Percentiles rank a stretch among this genome's conserved stretches.
Evolutionary conservation across 2,888 invertebrate species (phyloP).

Genomic region (Callimorpha dominula): DNA sequence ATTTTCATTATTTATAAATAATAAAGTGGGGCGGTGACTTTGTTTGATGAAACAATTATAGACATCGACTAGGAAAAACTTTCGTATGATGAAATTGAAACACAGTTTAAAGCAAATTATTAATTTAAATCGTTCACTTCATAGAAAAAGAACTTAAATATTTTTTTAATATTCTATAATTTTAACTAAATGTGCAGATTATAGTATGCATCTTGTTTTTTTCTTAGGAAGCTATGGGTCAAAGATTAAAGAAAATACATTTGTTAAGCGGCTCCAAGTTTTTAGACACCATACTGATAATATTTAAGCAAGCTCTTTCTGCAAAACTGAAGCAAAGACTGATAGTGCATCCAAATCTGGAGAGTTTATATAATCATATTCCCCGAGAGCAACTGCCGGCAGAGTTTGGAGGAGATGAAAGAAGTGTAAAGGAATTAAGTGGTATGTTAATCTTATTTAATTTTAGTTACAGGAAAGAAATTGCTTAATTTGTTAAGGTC

Average conservation of each 20-base stretch:
- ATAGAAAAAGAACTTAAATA: too few relatives aligned
- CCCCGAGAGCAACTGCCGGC: slow-evolving; percentile 5
- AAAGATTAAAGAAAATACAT: slow-evolving; percentile 19
- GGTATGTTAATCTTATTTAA: not conserved
- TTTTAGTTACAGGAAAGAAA: too few relatives aligned
- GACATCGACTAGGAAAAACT: too few relatives aligned
- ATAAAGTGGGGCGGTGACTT: too few relatives aligned
- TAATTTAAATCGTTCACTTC: too few relatives aligned
- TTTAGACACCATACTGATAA: not conserved
- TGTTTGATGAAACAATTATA: too few relatives aligned
- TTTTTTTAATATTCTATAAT: too few relatives aligned
- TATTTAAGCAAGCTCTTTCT: slow-evolving; percentile 12
- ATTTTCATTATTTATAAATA: too few relatives aligned
- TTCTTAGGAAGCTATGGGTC: slow-evolving; percentile 11
- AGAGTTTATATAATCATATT: slow-evolving; percentile 12
- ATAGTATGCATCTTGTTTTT: not conserved
- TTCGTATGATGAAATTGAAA: too few relatives aligned
- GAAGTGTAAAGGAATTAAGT: slow-evolving; percentile 8
- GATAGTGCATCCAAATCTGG: slow-evolving; percentile 13
- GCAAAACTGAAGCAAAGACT: slow-evolving; percentile 14
- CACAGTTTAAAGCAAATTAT: too few relatives aligned
- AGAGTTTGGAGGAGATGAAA: slow-evolving; percentile 13
- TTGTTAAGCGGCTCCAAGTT: slow-evolving; percentile 13
- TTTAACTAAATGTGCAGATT: too few relatives aligned
- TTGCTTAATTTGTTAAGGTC: too few relatives aligned